Percentiles rank a stretch among this genome's conserved stretches.
Conservation (phyloP, 1,140 invertebrate genomes). For the Eumeta japonica region DNA sequence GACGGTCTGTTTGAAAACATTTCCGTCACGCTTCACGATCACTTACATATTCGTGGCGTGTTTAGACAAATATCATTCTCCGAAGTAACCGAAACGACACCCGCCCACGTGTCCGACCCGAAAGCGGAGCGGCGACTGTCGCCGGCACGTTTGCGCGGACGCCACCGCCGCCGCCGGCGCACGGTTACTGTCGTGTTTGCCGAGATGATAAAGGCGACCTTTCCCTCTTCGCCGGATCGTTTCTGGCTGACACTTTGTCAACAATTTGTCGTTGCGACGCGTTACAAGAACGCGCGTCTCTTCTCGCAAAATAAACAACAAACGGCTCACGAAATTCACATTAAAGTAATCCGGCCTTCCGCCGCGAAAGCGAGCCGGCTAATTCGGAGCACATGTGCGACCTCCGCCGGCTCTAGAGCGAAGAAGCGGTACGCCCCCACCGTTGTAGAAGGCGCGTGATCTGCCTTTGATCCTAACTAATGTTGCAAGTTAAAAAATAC, state of each 20-base stretch:
- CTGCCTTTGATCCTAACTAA: no score
- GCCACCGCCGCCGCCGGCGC: no score
- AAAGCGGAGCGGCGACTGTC: conserved; percentile 37
- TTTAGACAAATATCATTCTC: no score
- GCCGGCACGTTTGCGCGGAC: conserved; percentile 31
- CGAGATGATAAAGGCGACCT: no score
- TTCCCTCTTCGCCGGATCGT: conserved; percentile 24
- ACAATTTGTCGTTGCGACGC: conserved; percentile 47
- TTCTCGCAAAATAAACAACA: conserved; percentile 46
- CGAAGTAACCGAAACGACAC: no score
- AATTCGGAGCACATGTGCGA: conserved; percentile 44
- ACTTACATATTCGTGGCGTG: no score
- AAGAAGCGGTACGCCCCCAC: no score
- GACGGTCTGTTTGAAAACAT: no score
- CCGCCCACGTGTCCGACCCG: conserved; percentile 33
- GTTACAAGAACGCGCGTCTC: conserved; percentile 24
- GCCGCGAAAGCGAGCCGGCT: conserved; percentile 24
- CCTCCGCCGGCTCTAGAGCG: conserved; percentile 12
- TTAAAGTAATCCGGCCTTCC: conserved; percentile 49
- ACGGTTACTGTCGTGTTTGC: no score
- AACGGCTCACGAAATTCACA: conserved; percentile 49
- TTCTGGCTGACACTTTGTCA: conserved; percentile 48
- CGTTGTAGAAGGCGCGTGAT: no score
- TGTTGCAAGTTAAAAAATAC: no score
- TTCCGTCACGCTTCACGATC: no score